phyloP scores from a whole-genome alignment of 92 coral and sea anemone species.

The Porites cylindrica region DNA sequence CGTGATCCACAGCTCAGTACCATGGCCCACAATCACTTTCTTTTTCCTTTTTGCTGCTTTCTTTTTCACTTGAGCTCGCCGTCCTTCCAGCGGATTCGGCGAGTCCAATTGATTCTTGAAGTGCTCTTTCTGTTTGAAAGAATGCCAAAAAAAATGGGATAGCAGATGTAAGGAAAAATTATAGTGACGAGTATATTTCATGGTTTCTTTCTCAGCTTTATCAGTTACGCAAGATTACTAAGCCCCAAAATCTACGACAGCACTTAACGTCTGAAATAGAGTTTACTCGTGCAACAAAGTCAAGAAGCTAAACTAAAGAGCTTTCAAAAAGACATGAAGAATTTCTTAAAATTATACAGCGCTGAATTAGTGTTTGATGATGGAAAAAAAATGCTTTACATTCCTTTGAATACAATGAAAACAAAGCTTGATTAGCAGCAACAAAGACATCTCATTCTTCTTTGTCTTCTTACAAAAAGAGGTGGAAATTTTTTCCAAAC shows the following conservation, averaged over 20 bases:
- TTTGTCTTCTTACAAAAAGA: too few relatives aligned
- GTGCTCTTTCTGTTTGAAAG: conserved; percentile 74
- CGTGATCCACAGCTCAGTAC: conserved; percentile 79
- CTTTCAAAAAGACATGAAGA: too few relatives aligned
- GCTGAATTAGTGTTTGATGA: too few relatives aligned
- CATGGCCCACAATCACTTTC: conserved; percentile 57
- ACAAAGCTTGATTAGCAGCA: too few relatives aligned
- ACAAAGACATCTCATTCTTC: too few relatives aligned
- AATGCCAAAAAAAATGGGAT: background rate
- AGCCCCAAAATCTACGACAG: background rate
- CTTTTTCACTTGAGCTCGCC: conserved; percentile 75
- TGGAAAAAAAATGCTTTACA: too few relatives aligned
- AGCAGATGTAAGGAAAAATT: background rate
- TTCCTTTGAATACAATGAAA: too few relatives aligned
- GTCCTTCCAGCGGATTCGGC: conserved; percentile 86
- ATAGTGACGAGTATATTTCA: background rate
- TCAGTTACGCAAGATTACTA: background rate
- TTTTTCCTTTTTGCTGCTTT: conserved; percentile 54
- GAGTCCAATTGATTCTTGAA: conserved; percentile 75
- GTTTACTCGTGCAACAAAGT: background rate
- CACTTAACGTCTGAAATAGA: background rate
- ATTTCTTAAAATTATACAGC: too few relatives aligned
- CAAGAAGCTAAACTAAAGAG: background rate
- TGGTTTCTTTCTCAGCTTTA: background rate
- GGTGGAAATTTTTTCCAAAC: too few relatives aligned